These are phyloP conservation scores for Drosophila setosimentum DNA, from an alignment of 2,888 invertebrate genomes.

Conservation along the genomic window DNA sequence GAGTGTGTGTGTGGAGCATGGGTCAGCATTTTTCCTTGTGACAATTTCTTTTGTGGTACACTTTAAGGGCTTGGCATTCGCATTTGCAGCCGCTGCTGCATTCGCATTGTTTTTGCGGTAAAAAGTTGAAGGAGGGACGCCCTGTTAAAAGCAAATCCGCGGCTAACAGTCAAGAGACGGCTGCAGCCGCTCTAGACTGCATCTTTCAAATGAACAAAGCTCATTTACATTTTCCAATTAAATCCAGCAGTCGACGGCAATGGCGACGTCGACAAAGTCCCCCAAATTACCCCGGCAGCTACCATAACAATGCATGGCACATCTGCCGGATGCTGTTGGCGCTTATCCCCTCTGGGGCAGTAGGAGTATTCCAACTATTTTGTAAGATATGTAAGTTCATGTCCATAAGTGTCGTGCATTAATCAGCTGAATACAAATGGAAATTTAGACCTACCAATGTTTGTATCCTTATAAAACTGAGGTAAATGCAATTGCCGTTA, in stretches of 20 bases:
- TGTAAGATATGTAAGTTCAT: slow-evolving; percentile 40
- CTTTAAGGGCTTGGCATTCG: slow-evolving; percentile 65
- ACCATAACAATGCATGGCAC: slow-evolving; percentile 34
- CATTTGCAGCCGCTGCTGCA: background rate
- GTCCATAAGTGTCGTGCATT: slow-evolving; percentile 19
- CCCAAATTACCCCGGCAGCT: background rate
- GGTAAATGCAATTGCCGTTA: background rate
- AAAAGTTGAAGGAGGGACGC: background rate
- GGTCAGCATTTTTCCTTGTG: slow-evolving; percentile 65
- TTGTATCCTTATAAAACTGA: background rate
- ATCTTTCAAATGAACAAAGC: slow-evolving; percentile 79
- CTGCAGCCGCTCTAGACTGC: slow-evolving; percentile 39
- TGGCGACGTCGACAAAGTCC: slow-evolving; percentile 10
- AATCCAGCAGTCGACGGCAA: slow-evolving; percentile 67
- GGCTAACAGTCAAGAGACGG: slow-evolving; percentile 63
- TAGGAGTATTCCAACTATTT: slow-evolving; percentile 46
- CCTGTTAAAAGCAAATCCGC: slow-evolving; percentile 67
- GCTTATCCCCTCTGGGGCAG: slow-evolving; percentile 25
- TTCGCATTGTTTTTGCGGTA: slow-evolving; percentile 22
- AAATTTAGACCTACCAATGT: background rate
- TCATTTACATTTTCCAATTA: slow-evolving; percentile 84
- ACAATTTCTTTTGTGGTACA: slow-evolving; percentile 66
- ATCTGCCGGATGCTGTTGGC: slow-evolving; percentile 66
- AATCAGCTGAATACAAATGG: slow-evolving; percentile 25
- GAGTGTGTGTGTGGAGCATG: slow-evolving; percentile 34